Conservation (phyloP, 1,140 invertebrate species). For the Homalodisca vitripennis region DNA sequence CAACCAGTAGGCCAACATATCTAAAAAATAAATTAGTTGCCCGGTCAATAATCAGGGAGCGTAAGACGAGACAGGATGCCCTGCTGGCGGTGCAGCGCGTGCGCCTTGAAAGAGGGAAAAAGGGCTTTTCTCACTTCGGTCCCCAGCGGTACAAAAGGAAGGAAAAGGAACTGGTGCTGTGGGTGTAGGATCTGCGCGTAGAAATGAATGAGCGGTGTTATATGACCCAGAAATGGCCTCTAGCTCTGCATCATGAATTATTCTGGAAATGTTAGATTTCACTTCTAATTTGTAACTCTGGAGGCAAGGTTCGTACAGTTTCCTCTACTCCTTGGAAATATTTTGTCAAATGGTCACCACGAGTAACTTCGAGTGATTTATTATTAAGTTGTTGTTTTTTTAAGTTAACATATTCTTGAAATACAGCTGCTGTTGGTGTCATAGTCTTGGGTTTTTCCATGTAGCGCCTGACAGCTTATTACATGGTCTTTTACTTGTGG, state of each 20-base stretch:
- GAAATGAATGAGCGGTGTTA: constrained; percentile 3
- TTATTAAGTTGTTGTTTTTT: constrained; percentile 19
- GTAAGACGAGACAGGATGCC: too few relatives aligned
- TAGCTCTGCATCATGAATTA: constrained; percentile 16
- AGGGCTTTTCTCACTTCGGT: too few relatives aligned
- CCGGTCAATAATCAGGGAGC: too few relatives aligned
- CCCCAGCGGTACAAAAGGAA: too few relatives aligned
- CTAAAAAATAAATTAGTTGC: too few relatives aligned
- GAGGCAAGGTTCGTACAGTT: constrained; percentile 4
- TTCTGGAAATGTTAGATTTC: constrained; percentile 16
- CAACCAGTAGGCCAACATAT: too few relatives aligned
- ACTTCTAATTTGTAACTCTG: constrained; percentile 13
- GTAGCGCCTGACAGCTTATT: constrained; percentile 6
- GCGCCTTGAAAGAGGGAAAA: too few relatives aligned
- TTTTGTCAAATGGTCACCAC: constrained; percentile 9
- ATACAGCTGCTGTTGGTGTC: constrained; percentile 17
- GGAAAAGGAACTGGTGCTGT: too few relatives aligned
- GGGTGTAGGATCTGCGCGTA: too few relatives aligned
- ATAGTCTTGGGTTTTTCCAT: constrained; percentile 12
- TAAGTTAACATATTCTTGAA: constrained; percentile 25
- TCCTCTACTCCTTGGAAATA: constrained; percentile 25
- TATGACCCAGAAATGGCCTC: not conserved
- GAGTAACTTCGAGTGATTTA: not conserved
- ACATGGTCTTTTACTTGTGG: not conserved
- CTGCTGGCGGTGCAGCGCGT: too few relatives aligned